Base-by-base conservation (phyloP, 1,140 invertebrate species). In the Bombus confusus region DNA sequence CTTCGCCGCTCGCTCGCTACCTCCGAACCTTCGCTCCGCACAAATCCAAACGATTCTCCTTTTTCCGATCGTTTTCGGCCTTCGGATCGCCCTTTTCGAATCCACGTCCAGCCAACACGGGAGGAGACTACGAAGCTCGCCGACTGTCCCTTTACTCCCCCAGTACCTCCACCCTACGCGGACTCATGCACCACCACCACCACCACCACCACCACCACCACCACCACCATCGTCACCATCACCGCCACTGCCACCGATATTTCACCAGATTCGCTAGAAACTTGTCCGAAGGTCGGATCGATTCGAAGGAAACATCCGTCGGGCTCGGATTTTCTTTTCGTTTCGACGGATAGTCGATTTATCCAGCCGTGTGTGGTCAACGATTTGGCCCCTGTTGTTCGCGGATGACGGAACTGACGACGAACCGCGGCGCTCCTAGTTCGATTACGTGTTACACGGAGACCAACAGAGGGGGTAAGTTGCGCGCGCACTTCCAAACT, bases 361-460 rank as follows among this genome's bases (percentile, higher is more conserved):
- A 43, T 79, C 68, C 37, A 10, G 34, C 77, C 37, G 47, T n/a
- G 59, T 79, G 77, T 75, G 71, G 66, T 76, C 77, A 52, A 89
- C n/a, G 69, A 85, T 88, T 83, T 80, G 75, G 86, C 28, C 76
- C 47, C 88, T 87, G 83, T 87, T 79, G 87, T 88, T 83, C 86
- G 82, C 88, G 88, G 85, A 92, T 87, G 78, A 91, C 86, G 88
- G 87, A 86, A 87, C 90, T 91, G 90, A 94, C 91, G 87, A 91
- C 91, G 90, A 92, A 93, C 87, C 93, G 91, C 92, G 94, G 94
- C 94, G 94, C 94, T 95, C 94, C 94, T 93, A 93, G 94, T 95
- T 95, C 94, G 94, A 95, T 95, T 95, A 95, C 93, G 92, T 94
- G 92, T 91, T 93, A 85, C 68, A 85, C 68, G 47, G 10, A 2